These are phyloP conservation scores for Oryzias sinensis DNA, from an alignment of 2,797 vertebrate genomes.

Conservation along the genomic window DNA sequence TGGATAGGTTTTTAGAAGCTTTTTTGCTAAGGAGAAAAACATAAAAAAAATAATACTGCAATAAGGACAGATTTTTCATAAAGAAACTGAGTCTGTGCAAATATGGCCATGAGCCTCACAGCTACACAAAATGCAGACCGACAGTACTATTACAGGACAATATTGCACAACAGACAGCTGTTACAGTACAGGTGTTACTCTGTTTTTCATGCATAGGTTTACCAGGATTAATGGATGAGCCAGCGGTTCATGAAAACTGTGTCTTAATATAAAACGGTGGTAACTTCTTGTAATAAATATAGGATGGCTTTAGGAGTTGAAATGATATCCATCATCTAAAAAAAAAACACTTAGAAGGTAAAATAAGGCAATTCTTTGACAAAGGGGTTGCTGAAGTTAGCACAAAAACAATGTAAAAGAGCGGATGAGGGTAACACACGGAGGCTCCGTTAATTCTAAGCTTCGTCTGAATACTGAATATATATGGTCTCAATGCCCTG, in stretches of 20 bases:
- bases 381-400: constrained; percentile 32
- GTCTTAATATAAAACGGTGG: constrained; percentile 54
- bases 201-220: constrained; percentile 71
- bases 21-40: constrained; percentile 18
- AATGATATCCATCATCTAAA: constrained; percentile 43
- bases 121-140: constrained; percentile 42
- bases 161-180: constrained; percentile 63
- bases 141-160: constrained; percentile 45
- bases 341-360: constrained; percentile 55
- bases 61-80: constrained; percentile 29
- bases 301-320: constrained; percentile 35
- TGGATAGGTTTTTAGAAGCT: constrained; percentile 28
- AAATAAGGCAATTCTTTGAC: constrained; percentile 65
- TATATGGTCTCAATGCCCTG: constrained; percentile 36
- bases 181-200: constrained; percentile 53
- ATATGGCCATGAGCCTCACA: constrained; percentile 41
- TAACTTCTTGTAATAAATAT: constrained; percentile 58
- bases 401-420: constrained; percentile 54
- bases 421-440: constrained; percentile 30
- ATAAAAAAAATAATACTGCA: constrained; percentile 12
- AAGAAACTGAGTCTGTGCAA: constrained; percentile 55
- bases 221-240: constrained; percentile 47
- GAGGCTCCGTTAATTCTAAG: constrained; percentile 16
- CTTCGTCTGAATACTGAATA: constrained; percentile 17
- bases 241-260: constrained; percentile 21